These are phyloP conservation scores for Thymelicus acteon DNA, from an alignment of 2,888 invertebrate genomes.

Conservation along the genomic window DNA sequence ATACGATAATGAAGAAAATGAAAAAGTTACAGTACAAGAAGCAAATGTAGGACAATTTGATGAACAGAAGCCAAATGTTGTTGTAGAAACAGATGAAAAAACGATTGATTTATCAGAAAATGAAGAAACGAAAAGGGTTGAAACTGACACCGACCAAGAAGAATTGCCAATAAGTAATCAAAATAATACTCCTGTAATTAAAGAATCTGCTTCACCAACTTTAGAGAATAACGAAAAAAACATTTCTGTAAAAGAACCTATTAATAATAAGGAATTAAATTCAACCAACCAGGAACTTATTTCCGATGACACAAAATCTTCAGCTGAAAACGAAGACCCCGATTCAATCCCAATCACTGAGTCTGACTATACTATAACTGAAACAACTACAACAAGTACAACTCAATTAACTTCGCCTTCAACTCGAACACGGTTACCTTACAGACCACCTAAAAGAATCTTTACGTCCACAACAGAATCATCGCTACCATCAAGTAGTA, in stretches of 20 bases:
- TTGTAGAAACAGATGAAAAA: slow-evolving; percentile 56
- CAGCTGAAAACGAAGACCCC: slow-evolving; percentile 13
- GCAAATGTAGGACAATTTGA: slow-evolving; percentile 22
- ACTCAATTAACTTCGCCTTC: slow-evolving; percentile 57
- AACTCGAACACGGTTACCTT: slow-evolving; percentile 66
- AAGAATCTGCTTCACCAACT: slow-evolving; percentile 13
- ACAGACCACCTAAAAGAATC: slow-evolving; percentile 69
- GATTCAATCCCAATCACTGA: slow-evolving; percentile 11
- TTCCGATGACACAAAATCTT: slow-evolving; percentile 5
- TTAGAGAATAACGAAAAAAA: neutral
- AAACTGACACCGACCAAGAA: slow-evolving; percentile 29
- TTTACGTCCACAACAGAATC: slow-evolving; percentile 76
- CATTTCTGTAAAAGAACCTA: slow-evolving; percentile 1
- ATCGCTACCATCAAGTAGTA: slow-evolving; percentile 64
- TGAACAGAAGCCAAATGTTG: slow-evolving; percentile 53
- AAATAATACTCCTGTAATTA: slow-evolving; percentile 19
- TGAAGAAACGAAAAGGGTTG: slow-evolving; percentile 43
- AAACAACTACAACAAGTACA: slow-evolving; percentile 64
- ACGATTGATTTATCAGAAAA: slow-evolving; percentile 58
- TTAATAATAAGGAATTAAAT: slow-evolving; percentile 1
- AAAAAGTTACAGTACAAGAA: slow-evolving; percentile 41
- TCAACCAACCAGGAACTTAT: slow-evolving; percentile 10
- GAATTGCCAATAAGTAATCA: slow-evolving; percentile 3
- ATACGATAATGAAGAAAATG: slow-evolving; percentile 18
- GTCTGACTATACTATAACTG: slow-evolving; percentile 35